Evolutionary conservation across 2,888 invertebrate species (phyloP), one percentile per base, ranked within the genome.

Genomic region (Yponomeuta evonymella): DNA sequence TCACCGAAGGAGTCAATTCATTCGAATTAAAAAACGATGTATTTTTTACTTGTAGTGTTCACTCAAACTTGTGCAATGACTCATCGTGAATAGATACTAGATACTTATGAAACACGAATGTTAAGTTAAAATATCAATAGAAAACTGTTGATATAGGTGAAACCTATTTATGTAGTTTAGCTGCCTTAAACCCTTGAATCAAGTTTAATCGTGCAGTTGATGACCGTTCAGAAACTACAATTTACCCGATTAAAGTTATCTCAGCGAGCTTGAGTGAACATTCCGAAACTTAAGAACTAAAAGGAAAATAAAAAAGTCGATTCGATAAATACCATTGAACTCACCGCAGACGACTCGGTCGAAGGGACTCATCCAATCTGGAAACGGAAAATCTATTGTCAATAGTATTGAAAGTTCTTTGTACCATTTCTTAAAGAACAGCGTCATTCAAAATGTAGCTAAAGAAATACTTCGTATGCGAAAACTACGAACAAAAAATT

Each of bases 291-390:
- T 91, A 89, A 83, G 90, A 89, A 85, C 89, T 90, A 93, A 93
- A 92, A 75, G 72, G 86, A 93, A 92, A 93, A 93, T 89, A 93
- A 93, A 58, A 58, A 58, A 93, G 87, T 88, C 89, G 89, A 93
- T 93, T 93, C 90, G 90, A 92, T 94, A 94, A 95, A 94, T 95
- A 96, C 95, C 95, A 94, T 95, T 95, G 89, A 96, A 97, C 96
- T 97, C 96, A 95, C 97, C 97, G 94, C 97, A 97, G 93, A 97
- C 97, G 93, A 97, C 97, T 93, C 97, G 95, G 94, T 97, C 97
- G 93, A 97, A 97, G 86, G 97, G 97, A 93, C 96, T 97, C 96
- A 97, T 97, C 97, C 97, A 97, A 94, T 97, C 97, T 97, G 95
- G 88, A 95, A 96, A 93, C 92, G 89, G 92, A 93, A 90, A 92